Percentiles rank a stretch among this genome's conserved stretches.
Conservation (phyloP, 2,113 vertebrate genomes). For the Lasiurus cinereus region DNA sequence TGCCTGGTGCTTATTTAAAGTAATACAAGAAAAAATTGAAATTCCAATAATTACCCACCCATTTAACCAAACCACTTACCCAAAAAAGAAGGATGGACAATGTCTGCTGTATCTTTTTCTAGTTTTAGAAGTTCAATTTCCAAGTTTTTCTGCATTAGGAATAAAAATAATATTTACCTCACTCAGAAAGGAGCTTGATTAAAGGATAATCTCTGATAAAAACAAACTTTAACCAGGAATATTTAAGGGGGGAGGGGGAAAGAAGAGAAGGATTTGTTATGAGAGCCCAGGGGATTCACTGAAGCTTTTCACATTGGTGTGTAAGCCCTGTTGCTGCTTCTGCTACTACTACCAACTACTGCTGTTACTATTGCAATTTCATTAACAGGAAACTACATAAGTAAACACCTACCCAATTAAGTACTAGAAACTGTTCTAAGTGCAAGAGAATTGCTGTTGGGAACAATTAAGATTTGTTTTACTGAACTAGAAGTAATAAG, state of each 20-base stretch:
- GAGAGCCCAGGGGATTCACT: background rate
- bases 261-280: background rate
- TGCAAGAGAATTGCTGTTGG: background rate
- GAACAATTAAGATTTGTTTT: slow-evolving; percentile 9
- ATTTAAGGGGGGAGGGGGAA: background rate
- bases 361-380: background rate
- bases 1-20: slow-evolving; percentile 9
- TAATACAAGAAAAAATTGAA: slow-evolving; percentile 57
- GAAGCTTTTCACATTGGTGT: slow-evolving; percentile 47
- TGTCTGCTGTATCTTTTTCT: slow-evolving; percentile 90
- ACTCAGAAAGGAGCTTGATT: slow-evolving; percentile 29
- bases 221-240: background rate
- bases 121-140: slow-evolving; percentile 91
- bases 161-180: slow-evolving; percentile 68
- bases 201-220: slow-evolving; percentile 31
- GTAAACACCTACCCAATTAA: background rate
- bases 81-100: slow-evolving; percentile 90
- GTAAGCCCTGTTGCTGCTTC: background rate
- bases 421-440: background rate
- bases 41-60: background rate
- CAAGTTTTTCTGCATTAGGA: slow-evolving; percentile 89
- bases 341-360: background rate
- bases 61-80: slow-evolving; percentile 87
- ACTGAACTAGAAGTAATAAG: slow-evolving; percentile 22
- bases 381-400: background rate